phyloP scores from a whole-genome alignment of 2,113 vertebrate genomes.

The Setophaga petechia region DNA sequence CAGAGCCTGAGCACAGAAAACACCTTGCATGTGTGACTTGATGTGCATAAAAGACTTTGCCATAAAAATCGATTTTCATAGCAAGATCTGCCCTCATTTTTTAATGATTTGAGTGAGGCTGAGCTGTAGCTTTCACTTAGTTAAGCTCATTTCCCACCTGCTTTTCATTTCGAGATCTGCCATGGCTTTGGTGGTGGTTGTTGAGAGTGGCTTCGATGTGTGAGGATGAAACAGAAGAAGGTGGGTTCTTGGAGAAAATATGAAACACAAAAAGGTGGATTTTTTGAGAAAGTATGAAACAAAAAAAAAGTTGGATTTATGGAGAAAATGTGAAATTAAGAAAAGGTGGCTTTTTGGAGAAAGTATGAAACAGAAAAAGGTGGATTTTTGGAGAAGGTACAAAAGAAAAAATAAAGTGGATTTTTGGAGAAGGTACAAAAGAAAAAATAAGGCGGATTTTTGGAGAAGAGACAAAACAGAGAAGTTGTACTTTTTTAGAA shows the following conservation, averaged over 20 bases:
- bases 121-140: neutral
- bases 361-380: neutral
- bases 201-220: fast-evolving
- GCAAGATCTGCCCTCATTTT: neutral
- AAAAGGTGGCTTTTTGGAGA: neutral
- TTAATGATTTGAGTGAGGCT: neutral
- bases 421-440: neutral
- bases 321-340: fast-evolving
- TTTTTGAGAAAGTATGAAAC: neutral
- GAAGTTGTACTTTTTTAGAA: too few relatives aligned
- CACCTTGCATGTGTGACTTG: neutral
- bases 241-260: neutral
- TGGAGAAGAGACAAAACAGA: too few relatives aligned
- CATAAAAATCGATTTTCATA: neutral
- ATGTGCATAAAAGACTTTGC: neutral
- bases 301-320: too few relatives aligned
- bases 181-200: fast-evolving
- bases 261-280: neutral
- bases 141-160: neutral
- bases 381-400: neutral
- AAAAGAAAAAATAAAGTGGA: neutral
- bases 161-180: fast-evolving
- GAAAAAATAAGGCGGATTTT: fast-evolving
- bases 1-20: neutral
- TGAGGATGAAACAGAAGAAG: neutral